These are phyloP conservation scores for Baryphthengus martii DNA, from an alignment of 2,113 vertebrate genomes.

Conservation along the genomic window DNA sequence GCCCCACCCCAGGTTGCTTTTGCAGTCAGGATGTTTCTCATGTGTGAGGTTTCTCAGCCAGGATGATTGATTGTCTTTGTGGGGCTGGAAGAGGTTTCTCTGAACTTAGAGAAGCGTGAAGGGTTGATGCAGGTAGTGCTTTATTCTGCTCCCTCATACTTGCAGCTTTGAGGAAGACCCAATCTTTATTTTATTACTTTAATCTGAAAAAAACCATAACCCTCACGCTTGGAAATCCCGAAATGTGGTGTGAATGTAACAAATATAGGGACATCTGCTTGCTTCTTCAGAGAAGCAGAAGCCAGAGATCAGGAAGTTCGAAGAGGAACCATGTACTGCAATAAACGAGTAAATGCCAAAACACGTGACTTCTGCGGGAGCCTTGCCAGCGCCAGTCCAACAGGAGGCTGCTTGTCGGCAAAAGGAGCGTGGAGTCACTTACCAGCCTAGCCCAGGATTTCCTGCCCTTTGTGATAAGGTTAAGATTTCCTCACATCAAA, in stretches of 20 bases:
- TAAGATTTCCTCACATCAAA: not conserved
- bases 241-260: not conserved
- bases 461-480: not conserved
- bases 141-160: not conserved
- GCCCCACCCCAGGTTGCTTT: not conserved
- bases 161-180: not conserved
- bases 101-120: not conserved
- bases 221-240: not conserved
- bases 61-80: not conserved
- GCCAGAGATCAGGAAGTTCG: not conserved
- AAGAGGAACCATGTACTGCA: constrained; percentile 2
- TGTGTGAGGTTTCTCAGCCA: not conserved
- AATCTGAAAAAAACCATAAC: not conserved
- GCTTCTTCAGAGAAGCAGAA: constrained; percentile 9
- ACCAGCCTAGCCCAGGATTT: not conserved
- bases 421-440: not conserved
- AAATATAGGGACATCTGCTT: not conserved
- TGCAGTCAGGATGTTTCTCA: not conserved
- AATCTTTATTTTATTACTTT: not conserved
- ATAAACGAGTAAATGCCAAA: not conserved
- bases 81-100: not conserved
- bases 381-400: not conserved
- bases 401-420: not conserved
- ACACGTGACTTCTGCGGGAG: not conserved
- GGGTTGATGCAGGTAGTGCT: not conserved